Percentiles rank a stretch among this genome's conserved stretches.
phyloP scores from a whole-genome alignment of 2,797 vertebrate genomes.

The Limosa lapponica region DNA sequence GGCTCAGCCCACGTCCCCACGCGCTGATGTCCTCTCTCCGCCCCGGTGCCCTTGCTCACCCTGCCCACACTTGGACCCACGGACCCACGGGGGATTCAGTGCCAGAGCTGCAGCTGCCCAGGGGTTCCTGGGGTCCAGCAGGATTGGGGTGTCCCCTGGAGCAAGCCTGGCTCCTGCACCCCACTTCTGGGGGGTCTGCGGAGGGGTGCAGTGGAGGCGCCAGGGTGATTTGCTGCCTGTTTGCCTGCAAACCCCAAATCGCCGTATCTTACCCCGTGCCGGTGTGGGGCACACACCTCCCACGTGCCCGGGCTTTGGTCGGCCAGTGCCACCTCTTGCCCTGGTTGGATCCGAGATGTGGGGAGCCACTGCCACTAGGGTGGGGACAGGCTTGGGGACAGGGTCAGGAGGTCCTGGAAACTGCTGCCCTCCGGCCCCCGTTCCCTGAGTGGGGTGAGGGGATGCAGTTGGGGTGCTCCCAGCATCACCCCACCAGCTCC shows the following conservation, averaged over 20 bases:
- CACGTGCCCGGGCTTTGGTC: accelerated
- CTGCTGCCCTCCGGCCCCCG: accelerated
- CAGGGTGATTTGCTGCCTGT: background rate
- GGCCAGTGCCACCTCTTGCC: background rate
- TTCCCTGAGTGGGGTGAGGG: background rate
- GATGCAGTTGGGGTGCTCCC: background rate
- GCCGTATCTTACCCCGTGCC: background rate
- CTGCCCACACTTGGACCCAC: accelerated
- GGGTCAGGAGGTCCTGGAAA: background rate
- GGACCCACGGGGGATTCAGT: accelerated
- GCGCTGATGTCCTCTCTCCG: background rate
- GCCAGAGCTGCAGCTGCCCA: accelerated
- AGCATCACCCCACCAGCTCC: accelerated
- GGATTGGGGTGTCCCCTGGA: background rate
- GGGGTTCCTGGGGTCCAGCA: no score
- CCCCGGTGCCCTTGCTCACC: background rate
- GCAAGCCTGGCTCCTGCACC: background rate
- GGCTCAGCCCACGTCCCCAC: background rate
- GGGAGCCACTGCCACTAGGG: background rate
- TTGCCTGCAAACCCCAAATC: accelerated
- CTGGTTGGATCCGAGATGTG: background rate
- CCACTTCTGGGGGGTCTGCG: background rate
- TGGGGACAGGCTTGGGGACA: background rate
- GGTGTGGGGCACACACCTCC: accelerated
- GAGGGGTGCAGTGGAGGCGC: accelerated